A percentile compares a stretch with the other conserved stretches of the same genome.
Evolutionary conservation across 37 sponge, comb jelly and placozoan species (phyloP).

Genomic region (Bolinopsis microptera): DNA sequence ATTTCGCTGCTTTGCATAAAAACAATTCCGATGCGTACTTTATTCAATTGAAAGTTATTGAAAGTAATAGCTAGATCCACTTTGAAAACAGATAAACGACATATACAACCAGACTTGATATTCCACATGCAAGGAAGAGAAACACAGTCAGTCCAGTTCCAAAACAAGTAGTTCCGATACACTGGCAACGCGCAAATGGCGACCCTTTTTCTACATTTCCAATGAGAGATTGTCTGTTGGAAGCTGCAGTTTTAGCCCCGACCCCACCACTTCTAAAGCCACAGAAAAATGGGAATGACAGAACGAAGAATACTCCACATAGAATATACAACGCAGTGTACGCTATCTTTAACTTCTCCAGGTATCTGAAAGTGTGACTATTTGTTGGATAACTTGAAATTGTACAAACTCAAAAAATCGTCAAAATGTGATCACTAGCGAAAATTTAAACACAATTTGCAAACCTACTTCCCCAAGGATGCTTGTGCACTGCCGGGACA

Average conservation of each 20-base stretch:
- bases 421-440: no score
- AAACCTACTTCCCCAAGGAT: no score
- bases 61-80: no score
- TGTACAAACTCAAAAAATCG: no score
- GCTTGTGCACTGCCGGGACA: no score
- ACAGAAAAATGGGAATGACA: not conserved
- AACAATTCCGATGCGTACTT: no score
- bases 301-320: constrained; percentile 16
- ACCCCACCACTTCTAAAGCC: constrained; percentile 12
- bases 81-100: no score
- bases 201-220: constrained; percentile 1
- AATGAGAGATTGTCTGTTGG: not conserved
- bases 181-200: not conserved
- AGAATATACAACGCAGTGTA: not conserved
- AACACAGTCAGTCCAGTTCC: not conserved
- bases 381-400: no score
- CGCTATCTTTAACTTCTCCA: not conserved
- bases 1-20: no score
- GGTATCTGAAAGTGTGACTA: constrained; percentile 29
- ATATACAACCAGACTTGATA: not conserved
- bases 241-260: not conserved
- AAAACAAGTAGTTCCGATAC: not conserved
- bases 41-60: no score
- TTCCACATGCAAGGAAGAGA: not conserved
- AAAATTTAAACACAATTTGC: no score